Conservation (phyloP, 1,140 invertebrate species). For the Drosophila nebulosa region DNA sequence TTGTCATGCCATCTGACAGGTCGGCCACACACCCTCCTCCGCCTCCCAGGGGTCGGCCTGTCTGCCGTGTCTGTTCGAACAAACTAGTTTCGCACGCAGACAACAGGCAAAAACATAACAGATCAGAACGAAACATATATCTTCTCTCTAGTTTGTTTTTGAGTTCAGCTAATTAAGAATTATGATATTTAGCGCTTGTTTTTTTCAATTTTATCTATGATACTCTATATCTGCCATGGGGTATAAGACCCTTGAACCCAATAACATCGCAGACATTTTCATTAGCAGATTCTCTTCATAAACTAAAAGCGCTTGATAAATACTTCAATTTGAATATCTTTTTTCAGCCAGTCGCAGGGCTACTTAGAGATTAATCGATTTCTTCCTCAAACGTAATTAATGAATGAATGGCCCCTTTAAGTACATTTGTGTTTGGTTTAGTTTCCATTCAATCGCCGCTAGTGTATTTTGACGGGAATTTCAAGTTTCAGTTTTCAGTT, state of each 20-base stretch:
- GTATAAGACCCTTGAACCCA: too few species aligned
- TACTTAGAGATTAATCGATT: not conserved
- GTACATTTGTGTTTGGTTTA: not conserved
- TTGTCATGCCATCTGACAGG: constrained; percentile 41
- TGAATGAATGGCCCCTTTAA: not conserved
- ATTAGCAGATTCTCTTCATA: not conserved
- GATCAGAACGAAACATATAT: constrained; percentile 2
- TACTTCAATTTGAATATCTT: too few species aligned
- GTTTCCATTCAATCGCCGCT: not conserved
- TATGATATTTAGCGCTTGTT: constrained; percentile 52
- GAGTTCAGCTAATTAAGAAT: constrained; percentile 42
- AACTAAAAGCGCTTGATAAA: too few species aligned
- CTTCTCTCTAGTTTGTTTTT: constrained; percentile 48
- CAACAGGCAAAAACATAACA: too few species aligned
- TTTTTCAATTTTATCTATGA: constrained; percentile 7
- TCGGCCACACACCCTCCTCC: constrained; percentile 11
- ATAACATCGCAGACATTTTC: too few species aligned
- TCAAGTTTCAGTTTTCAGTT: too few species aligned
- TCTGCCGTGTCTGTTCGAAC: not conserved
- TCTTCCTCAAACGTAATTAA: not conserved
- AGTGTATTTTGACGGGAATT: not conserved
- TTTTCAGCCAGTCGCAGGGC: too few species aligned
- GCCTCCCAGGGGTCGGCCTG: not conserved
- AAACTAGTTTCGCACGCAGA: constrained; percentile 43
- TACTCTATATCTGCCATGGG: not conserved